Percentiles rank a stretch among this genome's conserved stretches.
These are phyloP conservation scores for Aleiodes sp. DNA, from an alignment of 1,140 invertebrate genomes.

Conservation along the genomic window DNA sequence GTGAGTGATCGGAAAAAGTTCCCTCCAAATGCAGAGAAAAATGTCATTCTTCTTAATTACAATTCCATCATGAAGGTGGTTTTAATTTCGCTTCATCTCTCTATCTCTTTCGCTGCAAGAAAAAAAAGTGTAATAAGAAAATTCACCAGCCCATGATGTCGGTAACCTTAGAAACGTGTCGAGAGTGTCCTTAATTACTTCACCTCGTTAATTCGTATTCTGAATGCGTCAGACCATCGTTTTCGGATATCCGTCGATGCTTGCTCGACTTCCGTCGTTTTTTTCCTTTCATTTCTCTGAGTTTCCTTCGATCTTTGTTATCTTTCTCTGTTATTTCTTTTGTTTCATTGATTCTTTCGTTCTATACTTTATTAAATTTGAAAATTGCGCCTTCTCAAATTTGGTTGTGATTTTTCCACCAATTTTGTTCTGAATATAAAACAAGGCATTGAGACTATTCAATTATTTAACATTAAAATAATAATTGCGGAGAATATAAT, in stretches of 20 bases:
- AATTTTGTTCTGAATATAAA: too few species aligned
- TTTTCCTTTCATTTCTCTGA: background rate
- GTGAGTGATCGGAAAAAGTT: background rate
- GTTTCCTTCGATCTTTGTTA: background rate
- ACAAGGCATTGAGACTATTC: too few species aligned
- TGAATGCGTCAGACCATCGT: background rate
- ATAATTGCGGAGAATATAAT: background rate
- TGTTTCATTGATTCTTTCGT: background rate
- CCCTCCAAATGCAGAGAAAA: slow-evolving; percentile 11
- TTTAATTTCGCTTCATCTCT: background rate
- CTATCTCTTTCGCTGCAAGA: too few species aligned
- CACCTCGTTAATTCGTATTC: slow-evolving; percentile 28
- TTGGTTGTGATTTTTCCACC: background rate
- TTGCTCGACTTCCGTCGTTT: slow-evolving; percentile 15
- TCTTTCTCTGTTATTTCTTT: background rate
- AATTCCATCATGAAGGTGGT: background rate
- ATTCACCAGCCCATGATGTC: background rate
- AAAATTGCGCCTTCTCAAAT: too few species aligned
- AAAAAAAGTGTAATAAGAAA: background rate
- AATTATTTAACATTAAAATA: background rate
- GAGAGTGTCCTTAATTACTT: slow-evolving; percentile 29
- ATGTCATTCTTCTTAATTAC: background rate
- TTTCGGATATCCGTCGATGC: slow-evolving; percentile 15
- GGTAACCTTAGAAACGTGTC: slow-evolving; percentile 8
- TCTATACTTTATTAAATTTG: too few species aligned